Percentiles rank a stretch among this genome's conserved stretches.
These are phyloP conservation scores for Tautogolabrus adspersus DNA, from an alignment of 2,113 vertebrate genomes.

Conservation along the genomic window DNA sequence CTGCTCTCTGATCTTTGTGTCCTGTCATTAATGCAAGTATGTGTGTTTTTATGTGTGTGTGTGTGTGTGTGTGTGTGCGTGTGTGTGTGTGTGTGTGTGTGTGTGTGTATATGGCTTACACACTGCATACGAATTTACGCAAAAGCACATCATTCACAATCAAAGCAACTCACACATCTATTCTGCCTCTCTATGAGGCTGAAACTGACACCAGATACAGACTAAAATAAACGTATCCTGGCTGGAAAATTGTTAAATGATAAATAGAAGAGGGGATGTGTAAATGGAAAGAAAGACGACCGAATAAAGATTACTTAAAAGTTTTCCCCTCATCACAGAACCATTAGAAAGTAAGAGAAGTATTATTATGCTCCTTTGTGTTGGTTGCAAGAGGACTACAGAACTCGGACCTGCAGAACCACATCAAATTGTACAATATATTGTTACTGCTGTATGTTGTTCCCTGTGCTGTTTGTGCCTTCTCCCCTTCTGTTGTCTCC, in stretches of 20 bases:
- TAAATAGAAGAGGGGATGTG: not conserved
- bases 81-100: not conserved
- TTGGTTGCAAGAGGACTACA: not conserved
- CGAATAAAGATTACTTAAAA: too few relatives aligned
- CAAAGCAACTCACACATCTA: not conserved
- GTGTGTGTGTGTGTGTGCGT: too few relatives aligned
- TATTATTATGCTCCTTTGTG: not conserved
- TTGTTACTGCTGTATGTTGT: too few relatives aligned
- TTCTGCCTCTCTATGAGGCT: not conserved
- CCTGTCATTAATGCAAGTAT: conserved; percentile 50
- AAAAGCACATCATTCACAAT: not conserved
- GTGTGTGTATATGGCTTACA: not conserved
- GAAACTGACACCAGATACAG: conserved; percentile 7
- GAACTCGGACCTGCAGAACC: too few relatives aligned
- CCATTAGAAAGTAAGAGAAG: not conserved
- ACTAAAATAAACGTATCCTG: not conserved
- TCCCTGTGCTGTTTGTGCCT: too few relatives aligned
- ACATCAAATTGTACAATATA: too few relatives aligned
- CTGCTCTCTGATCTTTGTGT: conserved; percentile 68
- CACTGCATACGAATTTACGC: not conserved
- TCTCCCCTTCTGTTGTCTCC: too few relatives aligned
- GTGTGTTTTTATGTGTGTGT: conserved; percentile 10
- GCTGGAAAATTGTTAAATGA: not conserved
- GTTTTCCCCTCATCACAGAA: not conserved
- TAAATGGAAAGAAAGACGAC: too few relatives aligned